Evolutionary conservation across 1,140 invertebrate genomes (phyloP).

Genomic region (Megalopta genalis): DNA sequence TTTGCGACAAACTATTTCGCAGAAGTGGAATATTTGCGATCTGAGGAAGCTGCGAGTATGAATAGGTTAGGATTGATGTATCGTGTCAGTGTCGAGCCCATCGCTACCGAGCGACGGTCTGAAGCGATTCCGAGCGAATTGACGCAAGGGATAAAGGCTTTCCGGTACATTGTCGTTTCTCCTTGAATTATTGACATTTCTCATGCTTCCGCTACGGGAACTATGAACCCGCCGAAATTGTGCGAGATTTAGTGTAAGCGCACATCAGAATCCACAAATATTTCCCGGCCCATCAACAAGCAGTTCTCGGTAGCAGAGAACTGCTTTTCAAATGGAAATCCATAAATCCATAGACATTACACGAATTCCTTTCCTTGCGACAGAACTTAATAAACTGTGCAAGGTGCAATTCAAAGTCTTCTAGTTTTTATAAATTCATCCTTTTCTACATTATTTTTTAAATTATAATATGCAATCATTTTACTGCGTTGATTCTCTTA

Average conservation of each 20-base stretch:
- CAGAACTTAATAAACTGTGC: too few relatives aligned
- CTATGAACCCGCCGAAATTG: background rate
- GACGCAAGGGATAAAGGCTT: background rate
- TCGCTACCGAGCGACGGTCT: background rate
- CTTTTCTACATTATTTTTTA: too few relatives aligned
- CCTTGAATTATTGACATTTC: slow-evolving; percentile 12
- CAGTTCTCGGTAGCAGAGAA: too few relatives aligned
- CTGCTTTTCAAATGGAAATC: too few relatives aligned
- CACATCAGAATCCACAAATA: background rate
- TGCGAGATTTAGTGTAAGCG: background rate
- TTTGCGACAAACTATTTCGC: too few relatives aligned
- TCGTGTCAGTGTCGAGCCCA: background rate
- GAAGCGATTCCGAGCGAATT: background rate
- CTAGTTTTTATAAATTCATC: too few relatives aligned
- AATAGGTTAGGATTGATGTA: background rate
- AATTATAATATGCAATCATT: too few relatives aligned
- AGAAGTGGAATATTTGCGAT: background rate
- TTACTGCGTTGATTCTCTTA: too few relatives aligned
- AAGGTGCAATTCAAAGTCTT: too few relatives aligned
- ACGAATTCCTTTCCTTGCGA: too few relatives aligned
- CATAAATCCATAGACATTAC: too few relatives aligned
- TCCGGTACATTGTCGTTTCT: background rate
- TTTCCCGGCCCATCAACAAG: background rate
- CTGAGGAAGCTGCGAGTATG: background rate
- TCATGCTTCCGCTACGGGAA: background rate